Evolutionary conservation across 2,888 invertebrate genomes (phyloP), one percentile per base, ranked within the genome.

Genomic region (Cepaea hortensis): DNA sequence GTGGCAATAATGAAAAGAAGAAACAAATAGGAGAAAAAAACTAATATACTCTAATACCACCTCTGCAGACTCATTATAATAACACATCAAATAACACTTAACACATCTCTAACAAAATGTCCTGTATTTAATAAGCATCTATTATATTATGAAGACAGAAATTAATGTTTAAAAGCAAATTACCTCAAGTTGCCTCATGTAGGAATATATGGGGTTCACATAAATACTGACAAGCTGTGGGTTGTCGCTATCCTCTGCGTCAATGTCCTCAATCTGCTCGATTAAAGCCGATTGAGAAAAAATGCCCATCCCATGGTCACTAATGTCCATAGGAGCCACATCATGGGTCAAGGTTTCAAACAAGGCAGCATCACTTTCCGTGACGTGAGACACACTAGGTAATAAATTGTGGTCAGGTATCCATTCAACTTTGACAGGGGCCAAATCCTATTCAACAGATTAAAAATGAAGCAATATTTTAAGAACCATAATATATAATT

Each of bases 201-300:
- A 98, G 35, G 95, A 95, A 93, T 98, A 98, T 93, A 99, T 98
- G 91, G 98, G 98, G 90, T 97, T 97, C 65, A 97, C 97, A 94
- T 98, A 98, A 90, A 97, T 96, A 23, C 97, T 96, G 93, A 97
- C 97, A 91, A 98, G 95, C 90, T 97, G 95, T 4, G 97, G 97
- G 94, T 97, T 97, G 77, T 96, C 95, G 73, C 95, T 95, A 92
- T 97, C 97, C 81, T 96, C 96, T 92, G 92, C 93, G 92, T 98
- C 98, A 93, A 98, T 97, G 91, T 93, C 92, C 89, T 93, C 91
- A 76, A 93, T 86, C 87, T 91, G 91, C 65, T 87, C 87, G 6
- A 23, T 77, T 9, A 91, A 82, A 70, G 91, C 73, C 50, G 90
- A 91, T 88, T 90, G 90, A 0, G 92, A 91, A 86, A 92, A 93